These are phyloP conservation scores for Artibeus lituratus DNA, from an alignment of 2,797 vertebrate species.

Conservation along the genomic window DNA sequence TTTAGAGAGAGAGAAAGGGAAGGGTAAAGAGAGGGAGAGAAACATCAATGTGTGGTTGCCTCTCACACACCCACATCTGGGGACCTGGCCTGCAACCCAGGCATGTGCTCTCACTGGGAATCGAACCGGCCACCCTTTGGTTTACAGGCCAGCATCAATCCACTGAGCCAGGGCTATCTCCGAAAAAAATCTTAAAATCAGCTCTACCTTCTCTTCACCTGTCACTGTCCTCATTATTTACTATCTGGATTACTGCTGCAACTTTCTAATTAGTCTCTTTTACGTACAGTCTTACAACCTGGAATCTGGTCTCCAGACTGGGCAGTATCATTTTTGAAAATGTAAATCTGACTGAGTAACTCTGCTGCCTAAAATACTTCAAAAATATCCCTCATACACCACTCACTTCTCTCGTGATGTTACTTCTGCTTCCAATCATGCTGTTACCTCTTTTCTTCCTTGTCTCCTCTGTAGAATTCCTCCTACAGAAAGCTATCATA, in stretches of 20 bases:
- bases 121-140: too few relatives aligned
- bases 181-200: background rate
- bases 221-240: background rate
- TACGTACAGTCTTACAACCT: background rate
- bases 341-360: background rate
- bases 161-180: background rate
- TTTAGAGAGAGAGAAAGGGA: too few relatives aligned
- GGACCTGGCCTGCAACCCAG: too few relatives aligned
- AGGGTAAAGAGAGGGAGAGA: too few relatives aligned
- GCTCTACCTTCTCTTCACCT: background rate
- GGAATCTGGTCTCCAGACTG: background rate
- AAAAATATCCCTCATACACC: background rate
- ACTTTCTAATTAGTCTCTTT: background rate
- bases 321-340: background rate
- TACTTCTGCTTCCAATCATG: background rate
- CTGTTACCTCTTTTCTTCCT: background rate
- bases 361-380: conserved; percentile 16
- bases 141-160: too few relatives aligned
- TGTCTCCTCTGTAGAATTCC: background rate
- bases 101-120: too few relatives aligned
- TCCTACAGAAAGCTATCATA: background rate
- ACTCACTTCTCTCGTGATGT: background rate
- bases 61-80: too few relatives aligned
- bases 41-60: too few relatives aligned
- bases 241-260: background rate